Evolutionary conservation across 2,113 vertebrate species (phyloP).

Genomic region (Pedionomus torquatus): DNA sequence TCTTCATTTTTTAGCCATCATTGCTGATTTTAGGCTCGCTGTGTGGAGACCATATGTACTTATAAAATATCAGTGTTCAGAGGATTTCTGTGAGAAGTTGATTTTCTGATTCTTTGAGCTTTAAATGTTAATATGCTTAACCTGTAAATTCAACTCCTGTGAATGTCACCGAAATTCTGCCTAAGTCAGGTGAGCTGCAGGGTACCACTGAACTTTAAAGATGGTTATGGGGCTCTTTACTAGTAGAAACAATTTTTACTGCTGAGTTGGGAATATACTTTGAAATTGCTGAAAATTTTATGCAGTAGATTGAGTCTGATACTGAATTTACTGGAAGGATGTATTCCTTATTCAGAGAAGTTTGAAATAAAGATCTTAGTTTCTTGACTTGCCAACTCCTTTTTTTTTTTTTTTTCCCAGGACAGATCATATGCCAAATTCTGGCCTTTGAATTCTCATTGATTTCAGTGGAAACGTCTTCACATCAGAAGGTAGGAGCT

Average conservation of each 20-base stretch:
- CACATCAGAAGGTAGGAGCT: not conserved
- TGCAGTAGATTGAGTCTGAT: not conserved
- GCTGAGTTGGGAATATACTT: not conserved
- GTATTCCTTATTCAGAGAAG: not conserved
- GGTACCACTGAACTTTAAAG: not conserved
- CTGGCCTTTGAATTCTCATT: not conserved
- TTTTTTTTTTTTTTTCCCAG: not conserved
- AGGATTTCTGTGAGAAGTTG: not conserved
- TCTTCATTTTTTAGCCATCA: not conserved
- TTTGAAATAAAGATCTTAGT: not conserved
- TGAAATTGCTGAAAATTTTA: not conserved
- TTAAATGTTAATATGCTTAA: not conserved
- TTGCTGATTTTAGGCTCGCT: not conserved
- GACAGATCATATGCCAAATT: not conserved
- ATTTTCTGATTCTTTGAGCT: not conserved
- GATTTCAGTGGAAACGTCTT: not conserved
- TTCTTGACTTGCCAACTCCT: not conserved
- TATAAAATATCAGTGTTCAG: not conserved
- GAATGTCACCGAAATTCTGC: not conserved
- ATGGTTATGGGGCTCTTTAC: not conserved
- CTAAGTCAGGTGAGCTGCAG: not conserved
- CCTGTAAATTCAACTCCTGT: not conserved
- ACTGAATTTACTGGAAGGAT: not conserved
- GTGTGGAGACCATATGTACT: not conserved
- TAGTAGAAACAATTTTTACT: not conserved